These are phyloP conservation scores for Tachystola acroxantha DNA, from an alignment of 2,888 invertebrate species.

Conservation along the genomic window DNA sequence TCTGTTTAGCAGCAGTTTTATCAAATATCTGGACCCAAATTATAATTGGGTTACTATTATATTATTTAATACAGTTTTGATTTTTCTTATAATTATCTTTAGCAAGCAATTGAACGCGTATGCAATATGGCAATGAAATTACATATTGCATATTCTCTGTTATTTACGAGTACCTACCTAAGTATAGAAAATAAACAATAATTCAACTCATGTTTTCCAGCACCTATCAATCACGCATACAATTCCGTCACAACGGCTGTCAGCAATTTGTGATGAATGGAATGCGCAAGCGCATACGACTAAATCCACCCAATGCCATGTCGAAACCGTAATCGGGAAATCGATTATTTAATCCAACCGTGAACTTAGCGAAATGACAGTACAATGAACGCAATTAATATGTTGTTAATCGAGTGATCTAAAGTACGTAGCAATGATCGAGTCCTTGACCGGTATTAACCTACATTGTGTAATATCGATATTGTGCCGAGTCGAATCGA, in stretches of 20 bases:
- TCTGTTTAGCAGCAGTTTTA: no score
- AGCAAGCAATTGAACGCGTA: no score
- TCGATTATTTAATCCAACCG: conserved; percentile 28
- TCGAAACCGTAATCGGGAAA: conserved; percentile 41
- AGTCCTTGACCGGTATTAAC: conserved; percentile 66
- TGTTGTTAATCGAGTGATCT: conserved; percentile 16
- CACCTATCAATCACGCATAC: conserved; percentile 41
- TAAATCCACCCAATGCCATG: conserved; percentile 40
- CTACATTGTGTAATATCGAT: conserved; percentile 35
- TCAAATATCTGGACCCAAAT: no score
- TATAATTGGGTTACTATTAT: no score
- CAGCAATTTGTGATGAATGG: conserved; percentile 44
- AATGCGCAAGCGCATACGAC: conserved; percentile 34
- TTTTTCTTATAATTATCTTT: no score
- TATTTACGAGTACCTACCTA: no score
- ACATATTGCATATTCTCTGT: no score
- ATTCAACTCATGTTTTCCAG: conserved; percentile 23
- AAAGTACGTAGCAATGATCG: conserved; percentile 22
- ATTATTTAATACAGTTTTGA: no score
- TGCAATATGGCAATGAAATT: no score
- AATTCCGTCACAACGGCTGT: conserved; percentile 41
- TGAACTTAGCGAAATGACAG: conserved; percentile 14
- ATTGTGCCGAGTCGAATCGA: conserved; percentile 53
- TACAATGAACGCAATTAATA: conserved; percentile 47
- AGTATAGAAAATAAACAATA: no score